phyloP scores from a whole-genome alignment of 2,113 vertebrate genomes.

The Bungarus multicinctus region DNA sequence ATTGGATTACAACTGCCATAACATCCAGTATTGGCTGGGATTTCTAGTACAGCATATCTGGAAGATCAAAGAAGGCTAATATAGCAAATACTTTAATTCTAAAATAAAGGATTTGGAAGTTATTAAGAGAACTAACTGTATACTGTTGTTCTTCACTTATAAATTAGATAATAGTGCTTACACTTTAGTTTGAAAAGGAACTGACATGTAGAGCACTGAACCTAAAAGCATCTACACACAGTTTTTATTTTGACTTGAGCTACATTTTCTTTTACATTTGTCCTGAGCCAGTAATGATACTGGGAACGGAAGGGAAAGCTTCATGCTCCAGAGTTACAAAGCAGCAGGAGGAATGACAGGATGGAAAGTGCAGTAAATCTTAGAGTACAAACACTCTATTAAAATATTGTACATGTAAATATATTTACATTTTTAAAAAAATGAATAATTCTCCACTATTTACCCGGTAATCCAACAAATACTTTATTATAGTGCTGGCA shows the following conservation, averaged over 20 bases:
- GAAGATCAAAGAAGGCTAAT: neutral
- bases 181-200: neutral
- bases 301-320: neutral
- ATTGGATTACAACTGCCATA: neutral
- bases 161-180: neutral
- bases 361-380: neutral
- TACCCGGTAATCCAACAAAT: neutral
- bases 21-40: neutral
- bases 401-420: neutral
- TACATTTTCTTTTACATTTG: neutral
- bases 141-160: neutral
- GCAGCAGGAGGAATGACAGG: neutral
- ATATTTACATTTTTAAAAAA: neutral
- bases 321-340: neutral
- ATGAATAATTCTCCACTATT: neutral
- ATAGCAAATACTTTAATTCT: neutral
- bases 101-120: neutral
- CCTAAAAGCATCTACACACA: neutral
- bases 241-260: neutral
- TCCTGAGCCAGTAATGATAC: neutral
- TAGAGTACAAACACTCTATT: neutral
- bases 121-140: neutral
- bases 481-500: constrained; percentile 31
- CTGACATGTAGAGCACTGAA: neutral
- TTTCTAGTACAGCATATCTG: neutral